Base-by-base conservation (phyloP, 2,888 invertebrate species). In the Nebria brevicollis region DNA sequence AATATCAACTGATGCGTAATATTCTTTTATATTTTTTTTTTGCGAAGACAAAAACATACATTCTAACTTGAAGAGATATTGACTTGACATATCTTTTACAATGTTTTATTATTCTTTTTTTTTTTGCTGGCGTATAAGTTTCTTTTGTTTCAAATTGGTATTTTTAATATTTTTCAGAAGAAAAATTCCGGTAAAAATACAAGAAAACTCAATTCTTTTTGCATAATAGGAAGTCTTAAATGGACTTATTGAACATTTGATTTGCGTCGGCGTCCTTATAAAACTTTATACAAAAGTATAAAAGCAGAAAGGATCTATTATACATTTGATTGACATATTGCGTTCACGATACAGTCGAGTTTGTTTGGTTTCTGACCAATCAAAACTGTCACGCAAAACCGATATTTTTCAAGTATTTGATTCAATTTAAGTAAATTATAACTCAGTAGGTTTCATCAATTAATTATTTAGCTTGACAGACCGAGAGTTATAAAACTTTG, bases 131-230 rank as follows among this genome's bases (percentile, higher is more conserved):
- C n/a, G 66, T n/a, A 20, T 8, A 66, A 20, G 65, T 65, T 20
- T 70, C 34, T 20, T 6, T 70, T 70, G 20, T 26, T 70, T 70
- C 26, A 25, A 25, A 66, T 66, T 68, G 74, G 73, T 79, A 74
- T 79, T 74, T 2, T 11, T 54, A 79, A 66, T 79, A 79, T 79
- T 74, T 43, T 26, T 75, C 75, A 43, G 41, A 41, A 75, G 75
- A 74, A 75, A 34, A 0, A 11, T 43, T 70, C 68, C 66, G 73
- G 43, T 54, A 68, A 73, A 78, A 74, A 66, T 70, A 34, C 41
- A 77, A 72, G 73, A 66, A 74, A 79, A 79, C 75, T 79, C 79
- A 75, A 74, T 79, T 79, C 75, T 74, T 66, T 79, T 75, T 43
- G n/a, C 75, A 79, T 75, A 80, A 75, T 70, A 74, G 79, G 54